phyloP scores from a whole-genome alignment of 1,140 invertebrate species.

The Drosophila dunni region DNA sequence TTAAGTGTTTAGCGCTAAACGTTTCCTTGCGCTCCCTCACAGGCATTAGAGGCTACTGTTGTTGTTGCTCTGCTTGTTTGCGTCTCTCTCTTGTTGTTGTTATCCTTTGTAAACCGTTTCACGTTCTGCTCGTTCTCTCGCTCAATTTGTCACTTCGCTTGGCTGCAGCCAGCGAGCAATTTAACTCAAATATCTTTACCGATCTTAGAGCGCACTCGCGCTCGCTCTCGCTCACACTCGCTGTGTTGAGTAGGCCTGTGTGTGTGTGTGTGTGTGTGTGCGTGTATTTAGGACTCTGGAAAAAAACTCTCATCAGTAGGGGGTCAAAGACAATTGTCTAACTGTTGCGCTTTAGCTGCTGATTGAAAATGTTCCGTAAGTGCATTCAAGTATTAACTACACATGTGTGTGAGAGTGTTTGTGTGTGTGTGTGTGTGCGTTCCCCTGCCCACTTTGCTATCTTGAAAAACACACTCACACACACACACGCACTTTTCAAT shows the following conservation, averaged over 20 bases:
- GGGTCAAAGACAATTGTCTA: conserved; percentile 57
- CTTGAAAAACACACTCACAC: conserved; percentile 13
- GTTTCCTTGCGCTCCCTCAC: conserved; percentile 48
- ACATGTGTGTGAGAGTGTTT: conserved; percentile 17
- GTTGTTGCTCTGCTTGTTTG: conserved; percentile 1
- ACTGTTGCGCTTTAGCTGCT: conserved; percentile 50
- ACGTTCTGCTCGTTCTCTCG: conserved; percentile 42
- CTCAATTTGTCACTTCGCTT: conserved; percentile 67
- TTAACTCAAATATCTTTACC: conserved; percentile 64
- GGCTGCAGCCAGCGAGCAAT: conserved; percentile 19
- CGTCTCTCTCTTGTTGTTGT: conserved; percentile 19
- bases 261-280: conserved; percentile 22
- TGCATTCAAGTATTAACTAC: conserved; percentile 71
- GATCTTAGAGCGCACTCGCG: neutral
- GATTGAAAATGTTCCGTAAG: conserved; percentile 77
- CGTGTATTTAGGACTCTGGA: conserved; percentile 19
- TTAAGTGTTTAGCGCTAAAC: conserved; percentile 75
- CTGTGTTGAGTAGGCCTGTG: neutral
- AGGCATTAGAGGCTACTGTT: conserved; percentile 22
- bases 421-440: conserved; percentile 30
- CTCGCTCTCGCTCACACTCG: neutral
- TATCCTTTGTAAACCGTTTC: conserved; percentile 58
- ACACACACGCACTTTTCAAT: conserved; percentile 24
- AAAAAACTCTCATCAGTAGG: conserved; percentile 71
- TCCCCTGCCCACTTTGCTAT: conserved; percentile 9